A percentile compares a stretch with the other conserved stretches of the same genome.
These are phyloP conservation scores for Ctenoplectra terminalis DNA, from an alignment of 1,140 invertebrate genomes.

Conservation along the genomic window DNA sequence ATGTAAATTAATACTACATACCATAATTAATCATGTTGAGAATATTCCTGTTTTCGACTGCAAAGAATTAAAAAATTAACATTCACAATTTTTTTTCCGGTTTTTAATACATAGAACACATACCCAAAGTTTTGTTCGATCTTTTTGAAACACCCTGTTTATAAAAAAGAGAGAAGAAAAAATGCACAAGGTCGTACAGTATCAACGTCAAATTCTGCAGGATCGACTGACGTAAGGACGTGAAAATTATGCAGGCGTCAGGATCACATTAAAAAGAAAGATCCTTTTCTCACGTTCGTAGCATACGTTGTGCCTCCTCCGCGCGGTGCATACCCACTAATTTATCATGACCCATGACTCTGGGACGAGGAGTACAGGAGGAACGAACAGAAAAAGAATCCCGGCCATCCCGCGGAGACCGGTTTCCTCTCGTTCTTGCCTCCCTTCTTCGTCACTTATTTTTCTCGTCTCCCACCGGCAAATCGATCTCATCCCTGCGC, in stretches of 20 bases:
- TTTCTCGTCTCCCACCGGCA: constrained; percentile 41
- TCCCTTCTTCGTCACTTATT: constrained; percentile 49
- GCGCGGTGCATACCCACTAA: constrained; percentile 45
- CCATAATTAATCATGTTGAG: no score
- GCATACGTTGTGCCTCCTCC: constrained; percentile 10
- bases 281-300: constrained; percentile 50
- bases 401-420: constrained; percentile 54
- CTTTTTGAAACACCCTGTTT: no score
- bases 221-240: not conserved
- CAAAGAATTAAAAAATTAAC: no score
- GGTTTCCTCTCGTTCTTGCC: constrained; percentile 60
- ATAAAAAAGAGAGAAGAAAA: not conserved
- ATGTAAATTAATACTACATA: no score
- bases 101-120: no score
- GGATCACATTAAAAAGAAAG: constrained; percentile 23
- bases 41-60: no score
- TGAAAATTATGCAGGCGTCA: constrained; percentile 43
- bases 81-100: no score
- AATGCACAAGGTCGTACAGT: not conserved
- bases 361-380: constrained; percentile 12
- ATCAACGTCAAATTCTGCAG: not conserved
- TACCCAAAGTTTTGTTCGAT: no score
- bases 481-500: constrained; percentile 34
- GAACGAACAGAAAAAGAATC: constrained; percentile 51
- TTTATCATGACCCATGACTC: constrained; percentile 61